Conservation (phyloP, 2,797 vertebrate species). For the Yasuhikotakia modesta region DNA sequence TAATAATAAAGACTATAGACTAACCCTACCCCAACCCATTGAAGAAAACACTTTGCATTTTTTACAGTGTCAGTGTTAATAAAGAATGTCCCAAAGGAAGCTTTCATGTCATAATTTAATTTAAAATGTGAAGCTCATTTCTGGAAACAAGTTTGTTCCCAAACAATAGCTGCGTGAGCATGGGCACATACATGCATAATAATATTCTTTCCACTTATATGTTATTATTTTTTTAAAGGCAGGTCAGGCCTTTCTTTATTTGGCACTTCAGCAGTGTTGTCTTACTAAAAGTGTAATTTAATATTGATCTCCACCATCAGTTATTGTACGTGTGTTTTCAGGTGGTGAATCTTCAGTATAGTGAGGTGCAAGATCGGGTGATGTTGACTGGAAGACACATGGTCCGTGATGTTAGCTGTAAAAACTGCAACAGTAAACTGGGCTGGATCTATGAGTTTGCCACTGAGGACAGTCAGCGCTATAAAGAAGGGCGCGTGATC, state of each 20-base stretch:
- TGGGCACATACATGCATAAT: too few species aligned
- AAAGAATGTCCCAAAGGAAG: too few species aligned
- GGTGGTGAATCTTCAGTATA: constrained; percentile 98
- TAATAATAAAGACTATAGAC: too few species aligned
- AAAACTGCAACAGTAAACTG: constrained; percentile 99
- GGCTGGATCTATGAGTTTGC: constrained; percentile 99
- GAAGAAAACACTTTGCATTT: too few species aligned
- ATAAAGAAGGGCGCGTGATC: constrained; percentile 97
- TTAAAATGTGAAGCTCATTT: too few species aligned
- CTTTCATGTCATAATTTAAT: too few species aligned
- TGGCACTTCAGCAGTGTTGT: neutral
- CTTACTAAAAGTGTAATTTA: neutral
- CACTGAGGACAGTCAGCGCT: constrained; percentile 97
- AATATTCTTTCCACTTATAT: neutral
- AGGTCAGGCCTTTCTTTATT: neutral
- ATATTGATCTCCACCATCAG: neutral
- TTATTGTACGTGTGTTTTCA: constrained; percentile 62
- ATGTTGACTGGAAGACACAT: constrained; percentile 98
- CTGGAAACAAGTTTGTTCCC: too few species aligned
- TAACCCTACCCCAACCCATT: too few species aligned
- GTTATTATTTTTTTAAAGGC: neutral
- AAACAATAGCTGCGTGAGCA: too few species aligned
- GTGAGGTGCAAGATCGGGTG: constrained; percentile 96
- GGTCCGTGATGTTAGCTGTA: constrained; percentile 98
- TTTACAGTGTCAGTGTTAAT: too few species aligned